Base-by-base conservation (phyloP, 2,797 vertebrate genomes). In the Synanceia verrucosa region DNA sequence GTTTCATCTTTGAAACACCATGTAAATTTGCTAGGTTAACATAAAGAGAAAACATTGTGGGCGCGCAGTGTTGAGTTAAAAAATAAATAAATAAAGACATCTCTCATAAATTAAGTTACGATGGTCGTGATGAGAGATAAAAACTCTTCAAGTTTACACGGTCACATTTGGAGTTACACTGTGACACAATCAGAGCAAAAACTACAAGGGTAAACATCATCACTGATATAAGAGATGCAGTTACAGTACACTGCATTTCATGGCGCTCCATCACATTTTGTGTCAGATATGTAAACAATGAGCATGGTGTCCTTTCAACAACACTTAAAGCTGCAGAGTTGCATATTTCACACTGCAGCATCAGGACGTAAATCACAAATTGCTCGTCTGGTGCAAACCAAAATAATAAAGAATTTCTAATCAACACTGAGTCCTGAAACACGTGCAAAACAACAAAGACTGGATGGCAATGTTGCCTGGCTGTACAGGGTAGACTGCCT, bases 241-340 rank as follows among this genome's bases (percentile, higher is more conserved):
- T 39, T 29, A 36, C 18, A 52, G 59, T 14, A 36, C 60, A 60
- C 34, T 70, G 52, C 24, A 26, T 69, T 52, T 72, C 23, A 56
- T 11, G 36, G 61, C 13, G 6, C 52, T 29, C 58, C 37, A n/a
- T 65, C 23, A 55, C 21, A 57, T 62, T 57, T 68, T 21, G 21
- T 68, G 4, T 43, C 37, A 70, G 19, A 62, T 59, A 82, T 84
- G 78, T 80, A 86, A 88, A 86, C 81, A 85, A 75, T 56, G 39
- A 63, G 21, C 24, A 19, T 21, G 21, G 14, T 39, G 13, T 55
- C 53, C 28, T 26, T 67, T 55, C 31, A 47, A 34, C 6, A 18
- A 36, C 3, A 57, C 19, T 14, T 19, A 9, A 61, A 46, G 65
- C 44, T 51, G 23, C 55, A 71, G 13, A 70, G 46, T 19, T 47